Percentiles rank a stretch among this genome's conserved stretches.
Evolutionary conservation across 23 tunicate species (phyloP).

Genomic region (Trididemnum clinides): DNA sequence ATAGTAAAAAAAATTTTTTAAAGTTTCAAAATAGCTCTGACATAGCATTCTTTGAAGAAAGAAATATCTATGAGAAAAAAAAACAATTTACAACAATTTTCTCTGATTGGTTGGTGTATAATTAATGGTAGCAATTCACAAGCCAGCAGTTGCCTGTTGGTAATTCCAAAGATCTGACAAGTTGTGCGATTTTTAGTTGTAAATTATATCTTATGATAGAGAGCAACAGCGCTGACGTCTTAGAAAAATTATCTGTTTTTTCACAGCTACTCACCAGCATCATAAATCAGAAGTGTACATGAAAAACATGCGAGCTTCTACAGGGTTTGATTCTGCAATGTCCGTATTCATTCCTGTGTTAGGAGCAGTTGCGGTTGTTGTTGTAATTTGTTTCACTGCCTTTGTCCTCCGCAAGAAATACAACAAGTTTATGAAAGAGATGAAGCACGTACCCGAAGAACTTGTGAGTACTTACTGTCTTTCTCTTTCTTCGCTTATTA

Average conservation of each 20-base stretch:
- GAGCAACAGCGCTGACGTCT: neutral
- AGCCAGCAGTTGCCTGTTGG: no score
- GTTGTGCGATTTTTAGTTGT: neutral
- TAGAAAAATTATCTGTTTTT: neutral
- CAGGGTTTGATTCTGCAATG: neutral
- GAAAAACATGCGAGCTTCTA: neutral
- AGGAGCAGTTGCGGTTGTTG: slow-evolving; percentile 15
- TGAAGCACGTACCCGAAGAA: slow-evolving; percentile 22
- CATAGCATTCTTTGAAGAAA: no score
- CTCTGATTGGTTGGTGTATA: no score
- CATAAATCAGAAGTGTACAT: neutral
- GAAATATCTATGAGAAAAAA: no score
- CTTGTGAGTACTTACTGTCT: slow-evolving; percentile 32
- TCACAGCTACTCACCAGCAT: neutral
- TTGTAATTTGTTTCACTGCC: neutral
- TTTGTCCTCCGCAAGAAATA: neutral
- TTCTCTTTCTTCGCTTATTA: no score
- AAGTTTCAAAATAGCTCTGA: no score
- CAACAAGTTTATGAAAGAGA: slow-evolving; percentile 16
- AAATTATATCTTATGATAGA: neutral
- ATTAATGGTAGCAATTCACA: no score
- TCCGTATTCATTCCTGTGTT: slow-evolving; percentile 5
- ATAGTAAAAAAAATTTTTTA: no score
- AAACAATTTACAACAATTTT: no score
- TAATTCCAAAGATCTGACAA: no score